A percentile compares a stretch with the other conserved stretches of the same genome.
phyloP scores from a whole-genome alignment of 92 coral and sea anemone genomes.

The Bergia sp. region DNA sequence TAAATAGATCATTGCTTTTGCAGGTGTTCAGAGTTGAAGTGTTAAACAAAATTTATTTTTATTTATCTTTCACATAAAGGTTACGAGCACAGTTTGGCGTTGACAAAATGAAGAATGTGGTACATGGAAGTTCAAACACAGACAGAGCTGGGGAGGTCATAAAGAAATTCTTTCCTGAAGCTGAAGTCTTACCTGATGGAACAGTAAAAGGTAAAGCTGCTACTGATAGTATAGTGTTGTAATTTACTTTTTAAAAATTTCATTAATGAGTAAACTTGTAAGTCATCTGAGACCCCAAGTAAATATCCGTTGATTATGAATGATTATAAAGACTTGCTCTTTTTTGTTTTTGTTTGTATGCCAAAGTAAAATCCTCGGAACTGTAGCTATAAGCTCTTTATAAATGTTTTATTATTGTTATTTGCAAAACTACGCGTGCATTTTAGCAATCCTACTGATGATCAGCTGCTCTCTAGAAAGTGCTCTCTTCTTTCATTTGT shows the following conservation, averaged over 20 bases:
- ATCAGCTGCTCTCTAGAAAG: no score
- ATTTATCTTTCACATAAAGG: conserved; percentile 34
- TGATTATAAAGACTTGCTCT: no score
- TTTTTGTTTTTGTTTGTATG: no score
- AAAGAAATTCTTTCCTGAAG: conserved; percentile 93
- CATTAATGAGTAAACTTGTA: neutral
- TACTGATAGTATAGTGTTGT: neutral
- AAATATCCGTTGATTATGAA: no score
- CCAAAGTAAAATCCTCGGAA: no score
- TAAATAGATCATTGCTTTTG: neutral
- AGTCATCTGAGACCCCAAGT: no score
- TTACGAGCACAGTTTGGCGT: conserved; percentile 92
- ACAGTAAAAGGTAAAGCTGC: conserved; percentile 69
- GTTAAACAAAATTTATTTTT: neutral
- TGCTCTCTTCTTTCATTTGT: no score
- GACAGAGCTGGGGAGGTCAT: conserved; percentile 83
- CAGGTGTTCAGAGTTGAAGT: neutral
- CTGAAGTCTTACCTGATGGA: conserved; percentile 88
- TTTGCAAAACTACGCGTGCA: no score
- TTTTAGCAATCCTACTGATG: no score
- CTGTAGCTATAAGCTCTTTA: no score
- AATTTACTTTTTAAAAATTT: neutral
- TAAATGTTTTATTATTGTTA: no score
- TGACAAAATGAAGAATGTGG: conserved; percentile 89
- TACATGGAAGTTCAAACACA: conserved; percentile 90